Evolutionary conservation across 1,140 invertebrate genomes (phyloP), one percentile per base, ranked within the genome.

Genomic region (Cherax destructor): DNA sequence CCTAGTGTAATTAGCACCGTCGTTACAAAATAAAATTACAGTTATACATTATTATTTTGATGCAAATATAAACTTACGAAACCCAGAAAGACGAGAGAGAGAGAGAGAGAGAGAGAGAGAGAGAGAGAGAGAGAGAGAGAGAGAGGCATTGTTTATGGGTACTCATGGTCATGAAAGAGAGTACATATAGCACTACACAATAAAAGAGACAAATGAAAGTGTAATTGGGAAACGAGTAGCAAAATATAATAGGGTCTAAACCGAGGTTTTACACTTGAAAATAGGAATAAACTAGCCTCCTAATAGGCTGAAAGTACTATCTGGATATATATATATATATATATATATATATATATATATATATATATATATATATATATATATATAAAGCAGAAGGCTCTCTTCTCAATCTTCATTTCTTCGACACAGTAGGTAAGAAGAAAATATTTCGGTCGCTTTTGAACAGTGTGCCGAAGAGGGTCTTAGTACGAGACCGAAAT

Each of bases 321-420:
- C 13, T n/a, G 1, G 13, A 69, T n/a, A 69, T 69, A n/a, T 41
- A 76, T 76, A 76, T 41, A 76, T 4, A 76, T 47, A 76, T 41
- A 76, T 4, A 76, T 47, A 69, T n/a, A 69, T 69, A n/a, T 41
- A 76, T 76, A 76, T 41, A 76, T 4, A 76, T 47, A 69, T n/a
- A 69, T 69, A n/a, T 41, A 76, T 76, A 76, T 41, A 76, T 4
- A 76, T 47, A 69, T n/a, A 69, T 69, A n/a, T 41, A 76, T 76
- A 76, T 41, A 76, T 4, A 76, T 47, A n/a, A n/a, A n/a, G 30
- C 30, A 41, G 30, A 41, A 41, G 30, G 30, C 30, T 41, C 30
- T 1, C 13, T n/a, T n/a, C 65, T n/a, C 65, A 69, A 69, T 18
- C 13, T 69, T 69, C n/a, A 69, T 69, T 74, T 74, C 21, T 74